phyloP scores from a whole-genome alignment of 2,797 vertebrate genomes.

The Coregonus ussuriensis region DNA sequence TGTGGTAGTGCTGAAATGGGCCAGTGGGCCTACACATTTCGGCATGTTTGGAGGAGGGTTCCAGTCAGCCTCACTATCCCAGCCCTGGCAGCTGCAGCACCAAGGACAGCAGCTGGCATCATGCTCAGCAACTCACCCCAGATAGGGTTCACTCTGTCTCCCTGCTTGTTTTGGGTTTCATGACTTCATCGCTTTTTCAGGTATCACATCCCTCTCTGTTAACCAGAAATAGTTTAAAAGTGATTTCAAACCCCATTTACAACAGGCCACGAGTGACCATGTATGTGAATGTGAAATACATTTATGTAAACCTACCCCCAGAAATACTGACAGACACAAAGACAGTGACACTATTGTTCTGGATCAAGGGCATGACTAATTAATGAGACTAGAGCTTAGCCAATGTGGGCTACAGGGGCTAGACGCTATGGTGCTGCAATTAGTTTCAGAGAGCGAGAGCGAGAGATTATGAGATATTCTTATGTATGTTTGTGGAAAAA shows the following conservation, averaged over 20 bases:
- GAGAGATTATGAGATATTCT: not conserved
- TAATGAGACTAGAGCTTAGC: not conserved
- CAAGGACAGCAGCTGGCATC: constrained; percentile 10
- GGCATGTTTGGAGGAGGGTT: not conserved
- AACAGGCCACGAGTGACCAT: not conserved
- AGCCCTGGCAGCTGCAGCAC: constrained; percentile 5
- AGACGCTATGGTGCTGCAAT: not conserved
- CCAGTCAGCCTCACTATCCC: not conserved
- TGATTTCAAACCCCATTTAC: not conserved
- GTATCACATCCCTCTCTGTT: not conserved
- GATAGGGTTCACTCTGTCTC: not conserved
- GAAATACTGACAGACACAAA: not conserved
- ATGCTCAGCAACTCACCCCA: not conserved
- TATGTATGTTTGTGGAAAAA: not conserved
- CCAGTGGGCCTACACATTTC: no score
- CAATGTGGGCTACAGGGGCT: not conserved
- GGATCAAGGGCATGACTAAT: constrained; percentile 3
- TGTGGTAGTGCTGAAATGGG: no score
- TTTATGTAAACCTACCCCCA: not conserved
- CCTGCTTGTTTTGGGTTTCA: not conserved
- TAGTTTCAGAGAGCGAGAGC: not conserved
- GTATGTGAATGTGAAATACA: not conserved
- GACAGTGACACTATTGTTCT: not conserved
- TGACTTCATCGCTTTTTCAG: not conserved
- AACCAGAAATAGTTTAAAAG: not conserved